Evolutionary conservation across 2,888 invertebrate genomes (phyloP).

Genomic region (Xestia rhomboidea): DNA sequence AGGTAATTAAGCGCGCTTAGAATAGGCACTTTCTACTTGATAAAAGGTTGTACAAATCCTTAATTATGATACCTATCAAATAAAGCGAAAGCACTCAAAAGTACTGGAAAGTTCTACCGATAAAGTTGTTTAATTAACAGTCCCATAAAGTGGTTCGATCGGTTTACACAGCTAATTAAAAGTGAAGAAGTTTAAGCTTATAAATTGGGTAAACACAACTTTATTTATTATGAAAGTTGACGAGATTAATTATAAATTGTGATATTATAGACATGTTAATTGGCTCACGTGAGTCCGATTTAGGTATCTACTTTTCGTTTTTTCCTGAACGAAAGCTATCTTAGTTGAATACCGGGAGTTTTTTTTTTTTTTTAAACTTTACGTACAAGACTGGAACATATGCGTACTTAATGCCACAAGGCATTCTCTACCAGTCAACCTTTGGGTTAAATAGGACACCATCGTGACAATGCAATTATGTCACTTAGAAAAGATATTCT

Average conservation of each 20-base stretch:
- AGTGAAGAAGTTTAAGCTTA: slow-evolving; percentile 10
- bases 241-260: not conserved
- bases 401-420: no score
- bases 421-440: no score
- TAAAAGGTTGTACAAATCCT: not conserved
- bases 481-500: not conserved
- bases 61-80: not conserved
- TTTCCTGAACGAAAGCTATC: not conserved
- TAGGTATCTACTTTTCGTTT: not conserved
- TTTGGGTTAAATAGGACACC: no score
- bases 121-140: slow-evolving; percentile 39
- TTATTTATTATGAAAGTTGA: slow-evolving; percentile 14
- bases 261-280: slow-evolving; percentile 5
- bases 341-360: not conserved
- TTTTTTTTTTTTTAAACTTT: no score
- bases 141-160: slow-evolving; percentile 38
- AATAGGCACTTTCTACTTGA: not conserved
- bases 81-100: slow-evolving; percentile 2
- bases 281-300: not conserved
- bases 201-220: slow-evolving; percentile 3
- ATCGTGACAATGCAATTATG: not conserved
- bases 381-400: no score
- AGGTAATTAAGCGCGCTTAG: not conserved
- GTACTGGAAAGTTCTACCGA: slow-evolving; percentile 4
- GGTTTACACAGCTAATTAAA: slow-evolving; percentile 30